Conservation (phyloP, 2,888 invertebrate species). For the Nemotelus pantherinus region DNA sequence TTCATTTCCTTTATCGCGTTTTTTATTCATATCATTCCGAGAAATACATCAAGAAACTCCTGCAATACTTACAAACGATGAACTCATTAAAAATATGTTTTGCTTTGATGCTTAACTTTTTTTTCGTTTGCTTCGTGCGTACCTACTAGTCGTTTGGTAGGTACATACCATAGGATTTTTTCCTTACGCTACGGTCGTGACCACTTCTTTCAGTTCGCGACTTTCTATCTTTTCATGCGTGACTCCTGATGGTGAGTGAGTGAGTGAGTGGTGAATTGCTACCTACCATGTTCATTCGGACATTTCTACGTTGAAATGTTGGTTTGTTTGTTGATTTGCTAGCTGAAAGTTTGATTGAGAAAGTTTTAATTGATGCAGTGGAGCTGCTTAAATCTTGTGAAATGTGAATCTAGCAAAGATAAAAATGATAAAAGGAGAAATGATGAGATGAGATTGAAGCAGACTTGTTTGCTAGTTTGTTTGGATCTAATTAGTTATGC, state of each 20-base stretch:
- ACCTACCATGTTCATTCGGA: constrained; percentile 2
- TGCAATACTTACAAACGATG: constrained; percentile 27
- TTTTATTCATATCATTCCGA: background rate
- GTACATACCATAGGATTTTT: background rate
- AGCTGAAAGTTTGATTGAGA: constrained; percentile 48
- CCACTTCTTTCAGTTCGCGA: background rate
- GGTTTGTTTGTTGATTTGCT: constrained; percentile 38
- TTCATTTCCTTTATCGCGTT: constrained; percentile 8
- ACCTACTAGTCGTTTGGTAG: background rate
- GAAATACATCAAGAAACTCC: background rate
- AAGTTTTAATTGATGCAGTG: constrained; percentile 50
- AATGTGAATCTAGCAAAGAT: constrained; percentile 12
- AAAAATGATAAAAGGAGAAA: background rate
- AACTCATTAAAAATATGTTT: constrained; percentile 44
- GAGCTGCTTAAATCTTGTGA: constrained; percentile 33
- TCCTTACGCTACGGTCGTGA: background rate
- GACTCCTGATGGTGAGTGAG: background rate
- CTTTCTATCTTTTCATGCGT: constrained; percentile 15
- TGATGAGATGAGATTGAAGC: too few relatives aligned
- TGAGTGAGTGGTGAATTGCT: background rate
- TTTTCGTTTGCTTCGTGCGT: background rate
- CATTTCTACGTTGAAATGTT: constrained; percentile 35
- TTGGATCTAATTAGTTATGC: too few relatives aligned
- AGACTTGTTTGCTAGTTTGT: too few relatives aligned
- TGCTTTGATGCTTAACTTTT: constrained; percentile 40